Conservation (phyloP, 1,140 invertebrate genomes). For the Pantala flavescens region DNA sequence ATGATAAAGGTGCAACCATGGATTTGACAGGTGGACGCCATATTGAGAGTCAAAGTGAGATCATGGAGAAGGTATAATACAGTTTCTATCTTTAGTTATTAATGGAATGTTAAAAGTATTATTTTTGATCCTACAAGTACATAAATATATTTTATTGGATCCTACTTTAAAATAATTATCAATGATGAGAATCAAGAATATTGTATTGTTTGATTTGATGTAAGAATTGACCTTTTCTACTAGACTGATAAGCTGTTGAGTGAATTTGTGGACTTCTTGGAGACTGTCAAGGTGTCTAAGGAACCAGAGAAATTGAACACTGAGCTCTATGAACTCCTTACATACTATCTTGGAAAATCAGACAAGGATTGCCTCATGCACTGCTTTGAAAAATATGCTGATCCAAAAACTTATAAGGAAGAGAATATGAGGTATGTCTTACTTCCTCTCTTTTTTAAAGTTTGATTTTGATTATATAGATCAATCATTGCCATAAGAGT, state of each 20-base stretch:
- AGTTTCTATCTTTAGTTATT: no score
- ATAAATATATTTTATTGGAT: no score
- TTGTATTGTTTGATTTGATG: no score
- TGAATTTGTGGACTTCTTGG: not conserved
- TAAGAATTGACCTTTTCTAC: not conserved
- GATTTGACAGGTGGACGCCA: not conserved
- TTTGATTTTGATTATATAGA: no score
- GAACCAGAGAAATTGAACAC: not conserved
- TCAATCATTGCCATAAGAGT: no score
- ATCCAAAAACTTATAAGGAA: not conserved
- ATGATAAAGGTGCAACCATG: not conserved
- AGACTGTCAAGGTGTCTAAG: not conserved
- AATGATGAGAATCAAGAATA: no score
- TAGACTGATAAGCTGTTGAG: not conserved
- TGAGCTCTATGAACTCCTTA: not conserved
- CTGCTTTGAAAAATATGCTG: not conserved
- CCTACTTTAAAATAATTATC: no score
- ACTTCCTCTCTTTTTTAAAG: not conserved
- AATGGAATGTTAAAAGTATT: no score
- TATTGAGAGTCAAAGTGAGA: not conserved
- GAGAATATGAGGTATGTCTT: not conserved
- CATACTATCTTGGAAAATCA: not conserved
- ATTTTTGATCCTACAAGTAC: no score
- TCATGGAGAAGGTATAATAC: not conserved
- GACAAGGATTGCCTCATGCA: not conserved